phyloP scores from a whole-genome alignment of 1,140 invertebrate species.

The Formica exsecta region DNA sequence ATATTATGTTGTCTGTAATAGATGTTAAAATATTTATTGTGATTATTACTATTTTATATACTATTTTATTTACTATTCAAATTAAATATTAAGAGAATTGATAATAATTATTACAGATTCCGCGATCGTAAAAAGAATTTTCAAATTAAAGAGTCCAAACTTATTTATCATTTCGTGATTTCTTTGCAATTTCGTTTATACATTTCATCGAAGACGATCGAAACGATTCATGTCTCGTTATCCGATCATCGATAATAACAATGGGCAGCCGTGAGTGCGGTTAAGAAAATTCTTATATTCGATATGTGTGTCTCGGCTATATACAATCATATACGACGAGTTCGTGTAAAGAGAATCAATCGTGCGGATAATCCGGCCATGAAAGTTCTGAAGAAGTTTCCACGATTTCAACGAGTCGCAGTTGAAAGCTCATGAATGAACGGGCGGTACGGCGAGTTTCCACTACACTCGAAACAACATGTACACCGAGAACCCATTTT shows the following conservation, averaged over 20 bases:
- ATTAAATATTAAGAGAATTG: no score
- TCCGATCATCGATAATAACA: conserved; percentile 18
- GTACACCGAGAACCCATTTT: conserved; percentile 73
- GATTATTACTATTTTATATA: no score
- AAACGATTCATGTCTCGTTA: conserved; percentile 2
- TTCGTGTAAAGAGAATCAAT: conserved; percentile 71
- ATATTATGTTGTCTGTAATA: no score
- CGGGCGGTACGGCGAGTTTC: conserved; percentile 71
- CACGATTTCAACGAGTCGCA: conserved; percentile 74
- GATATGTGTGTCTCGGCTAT: conserved; percentile 21
- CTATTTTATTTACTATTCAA: no score
- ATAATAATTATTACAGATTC: no score
- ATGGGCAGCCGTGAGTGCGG: not conserved
- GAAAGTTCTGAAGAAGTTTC: conserved; percentile 72
- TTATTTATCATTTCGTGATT: not conserved
- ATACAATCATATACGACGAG: conserved; percentile 29
- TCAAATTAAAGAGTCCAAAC: not conserved
- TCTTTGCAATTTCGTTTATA: not conserved
- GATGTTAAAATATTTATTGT: no score
- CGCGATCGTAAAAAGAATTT: not conserved
- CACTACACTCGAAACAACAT: conserved; percentile 72
- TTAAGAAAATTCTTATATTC: not conserved
- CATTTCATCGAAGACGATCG: not conserved
- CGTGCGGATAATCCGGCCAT: conserved; percentile 70
- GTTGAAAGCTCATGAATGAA: conserved; percentile 81